Conservation (phyloP, 2,888 invertebrate species). For the Drosophila setosimentum region DNA sequence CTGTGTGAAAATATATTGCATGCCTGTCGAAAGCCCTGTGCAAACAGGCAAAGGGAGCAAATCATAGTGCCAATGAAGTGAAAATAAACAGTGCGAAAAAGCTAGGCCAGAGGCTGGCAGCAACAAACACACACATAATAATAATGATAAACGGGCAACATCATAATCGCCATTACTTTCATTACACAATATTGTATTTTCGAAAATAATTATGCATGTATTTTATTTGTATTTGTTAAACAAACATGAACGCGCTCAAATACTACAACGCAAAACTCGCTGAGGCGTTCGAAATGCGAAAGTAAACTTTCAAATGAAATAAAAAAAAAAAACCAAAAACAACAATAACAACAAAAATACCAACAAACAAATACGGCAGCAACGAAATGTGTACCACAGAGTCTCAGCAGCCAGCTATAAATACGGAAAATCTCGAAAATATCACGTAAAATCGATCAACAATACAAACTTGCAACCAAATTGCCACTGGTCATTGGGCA, state of each 20-base stretch:
- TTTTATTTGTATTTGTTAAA: slow-evolving; percentile 81
- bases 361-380: slow-evolving; percentile 53
- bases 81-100: slow-evolving; percentile 49
- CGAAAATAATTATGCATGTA: slow-evolving; percentile 81
- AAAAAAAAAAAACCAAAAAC: slow-evolving; percentile 56
- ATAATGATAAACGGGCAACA: slow-evolving; percentile 57
- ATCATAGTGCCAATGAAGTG: slow-evolving; percentile 21
- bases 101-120: slow-evolving; percentile 38
- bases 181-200: slow-evolving; percentile 73
- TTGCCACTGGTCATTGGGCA: slow-evolving; percentile 60
- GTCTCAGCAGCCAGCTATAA: slow-evolving; percentile 67
- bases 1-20: slow-evolving; percentile 10
- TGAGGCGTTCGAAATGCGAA: slow-evolving; percentile 75
- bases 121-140: slow-evolving; percentile 38
- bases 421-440: slow-evolving; percentile 84
- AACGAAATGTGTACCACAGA: slow-evolving; percentile 61
- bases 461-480: slow-evolving; percentile 83
- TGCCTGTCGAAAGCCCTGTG: slow-evolving; percentile 18
- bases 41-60: slow-evolving; percentile 19
- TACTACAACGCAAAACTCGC: slow-evolving; percentile 54
- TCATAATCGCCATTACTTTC: slow-evolving; percentile 61
- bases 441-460: slow-evolving; percentile 85
- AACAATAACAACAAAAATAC: slow-evolving; percentile 42
- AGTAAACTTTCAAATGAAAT: slow-evolving; percentile 78
- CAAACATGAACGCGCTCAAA: slow-evolving; percentile 71